Base-by-base conservation (phyloP, 53 echinoderm and acorn worm genomes). In the Mesocentrotus franciscanus region DNA sequence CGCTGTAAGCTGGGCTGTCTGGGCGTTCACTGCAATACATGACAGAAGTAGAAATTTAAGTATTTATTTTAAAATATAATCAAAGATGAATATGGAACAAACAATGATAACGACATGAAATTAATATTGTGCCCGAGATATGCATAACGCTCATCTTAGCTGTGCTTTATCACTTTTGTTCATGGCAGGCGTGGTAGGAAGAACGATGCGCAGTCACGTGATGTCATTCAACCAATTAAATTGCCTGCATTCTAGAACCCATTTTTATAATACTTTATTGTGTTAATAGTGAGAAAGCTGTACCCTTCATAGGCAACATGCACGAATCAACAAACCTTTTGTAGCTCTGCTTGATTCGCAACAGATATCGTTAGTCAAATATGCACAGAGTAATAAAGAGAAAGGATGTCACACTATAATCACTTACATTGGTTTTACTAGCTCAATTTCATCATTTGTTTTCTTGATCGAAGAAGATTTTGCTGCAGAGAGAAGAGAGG, bases 401-500 rank as follows among this genome's bases (percentile, higher is more conserved):
- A 79, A 79, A 79, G 20, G 35, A 6, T 15, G 3, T 61, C 18
- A 61, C 6, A 4, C 34, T 10, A 27, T 1, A 58, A 59, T 90
- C 1, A 96, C 96, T 96, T 90, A 96, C 96, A 71, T 87, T 57
- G 95, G 90, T 71, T 93, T 89, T 32, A 93, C 87, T 56, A 96
- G 93, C 60, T 96, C 96, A 60, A 96, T 90, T 18, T 95, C 96
- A 84, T 95, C 96, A 56, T 27, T 90, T 20, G 55, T 96, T 61
- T 95, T 95, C 75, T 95, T 87, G 35, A 59, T 87, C 8, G 93
- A 61, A 33, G 94, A 83, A 33, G 94, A 83, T 34, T 94, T 94
- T 22, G 32, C 94, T 94, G 94, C 27, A 94, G 60, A 90, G 89
- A 68, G 18, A 85, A 85, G 35, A 15, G 66, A 85, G 60, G 36